These are phyloP conservation scores for Caenorhabditis angaria DNA, from an alignment of 2,888 invertebrate species.

Conservation along the genomic window DNA sequence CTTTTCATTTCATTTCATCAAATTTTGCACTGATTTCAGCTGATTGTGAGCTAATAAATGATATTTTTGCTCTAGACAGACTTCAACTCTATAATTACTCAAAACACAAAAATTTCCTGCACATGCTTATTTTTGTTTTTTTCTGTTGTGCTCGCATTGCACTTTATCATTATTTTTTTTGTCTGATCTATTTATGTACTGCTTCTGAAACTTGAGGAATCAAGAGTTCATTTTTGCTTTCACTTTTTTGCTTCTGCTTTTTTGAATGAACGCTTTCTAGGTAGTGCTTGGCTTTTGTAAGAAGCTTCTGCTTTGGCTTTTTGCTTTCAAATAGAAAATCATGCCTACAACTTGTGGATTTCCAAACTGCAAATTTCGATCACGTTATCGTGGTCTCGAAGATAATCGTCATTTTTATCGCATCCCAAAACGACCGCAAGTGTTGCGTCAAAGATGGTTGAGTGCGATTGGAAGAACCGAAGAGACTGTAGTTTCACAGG, in stretches of 20 bases:
- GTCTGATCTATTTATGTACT: too few species aligned
- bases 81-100: too few species aligned
- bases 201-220: too few species aligned
- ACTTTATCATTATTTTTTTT: too few species aligned
- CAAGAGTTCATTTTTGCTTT: neutral
- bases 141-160: too few species aligned
- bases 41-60: too few species aligned
- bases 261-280: neutral
- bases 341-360: conserved; percentile 75
- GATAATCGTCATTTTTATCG: conserved; percentile 75
- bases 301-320: conserved; percentile 20
- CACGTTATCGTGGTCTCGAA: conserved; percentile 73
- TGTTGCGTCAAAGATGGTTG: conserved; percentile 73
- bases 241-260: conserved; percentile 8
- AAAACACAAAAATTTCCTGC: too few species aligned
- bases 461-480: conserved; percentile 74
- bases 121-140: too few species aligned
- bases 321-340: conserved; percentile 26
- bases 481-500: conserved; percentile 74
- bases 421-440: conserved; percentile 73
- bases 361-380: conserved; percentile 74
- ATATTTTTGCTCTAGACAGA: too few species aligned
- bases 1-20: too few species aligned
- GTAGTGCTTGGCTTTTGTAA: conserved; percentile 8
- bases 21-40: too few species aligned